A percentile compares a stretch with the other conserved stretches of the same genome.
These are phyloP conservation scores for Blomia tropicalis DNA, from an alignment of 2,888 invertebrate genomes.

Conservation along the genomic window DNA sequence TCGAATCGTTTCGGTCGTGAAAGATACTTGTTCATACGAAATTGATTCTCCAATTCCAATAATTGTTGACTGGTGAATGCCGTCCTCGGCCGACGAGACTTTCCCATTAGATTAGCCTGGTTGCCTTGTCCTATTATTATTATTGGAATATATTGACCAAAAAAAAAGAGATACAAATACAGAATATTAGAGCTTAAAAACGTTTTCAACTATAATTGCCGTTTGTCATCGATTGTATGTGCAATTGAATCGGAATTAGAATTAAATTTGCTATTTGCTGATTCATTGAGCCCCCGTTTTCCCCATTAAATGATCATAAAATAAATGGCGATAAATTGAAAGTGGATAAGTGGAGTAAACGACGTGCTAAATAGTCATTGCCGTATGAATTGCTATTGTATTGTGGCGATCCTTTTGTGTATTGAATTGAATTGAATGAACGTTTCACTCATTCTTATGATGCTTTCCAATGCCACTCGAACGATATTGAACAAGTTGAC, in stretches of 20 bases:
- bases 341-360: background rate
- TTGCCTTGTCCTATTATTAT: conserved; percentile 20
- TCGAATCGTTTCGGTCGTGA: conserved; percentile 95
- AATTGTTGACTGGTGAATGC: conserved; percentile 96
- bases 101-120: conserved; percentile 41
- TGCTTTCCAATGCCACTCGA: too few relatives aligned
- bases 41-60: conserved; percentile 91
- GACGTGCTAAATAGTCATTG: too few relatives aligned
- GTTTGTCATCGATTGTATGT: too few relatives aligned
- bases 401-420: too few relatives aligned
- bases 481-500: background rate
- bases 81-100: conserved; percentile 81
- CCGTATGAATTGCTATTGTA: too few relatives aligned
- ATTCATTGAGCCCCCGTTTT: background rate
- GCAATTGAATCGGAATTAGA: background rate
- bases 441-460: too few relatives aligned
- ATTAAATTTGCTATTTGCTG: background rate
- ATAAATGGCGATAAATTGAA: conserved; percentile 12
- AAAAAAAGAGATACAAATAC: background rate
- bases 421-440: too few relatives aligned
- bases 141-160: too few relatives aligned
- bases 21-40: conserved; percentile 95
- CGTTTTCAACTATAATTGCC: too few relatives aligned
- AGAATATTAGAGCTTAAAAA: background rate
- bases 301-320: conserved; percentile 2